Evolutionary conservation across 2,113 vertebrate species (phyloP).

Genomic region (Laticauda colubrina): DNA sequence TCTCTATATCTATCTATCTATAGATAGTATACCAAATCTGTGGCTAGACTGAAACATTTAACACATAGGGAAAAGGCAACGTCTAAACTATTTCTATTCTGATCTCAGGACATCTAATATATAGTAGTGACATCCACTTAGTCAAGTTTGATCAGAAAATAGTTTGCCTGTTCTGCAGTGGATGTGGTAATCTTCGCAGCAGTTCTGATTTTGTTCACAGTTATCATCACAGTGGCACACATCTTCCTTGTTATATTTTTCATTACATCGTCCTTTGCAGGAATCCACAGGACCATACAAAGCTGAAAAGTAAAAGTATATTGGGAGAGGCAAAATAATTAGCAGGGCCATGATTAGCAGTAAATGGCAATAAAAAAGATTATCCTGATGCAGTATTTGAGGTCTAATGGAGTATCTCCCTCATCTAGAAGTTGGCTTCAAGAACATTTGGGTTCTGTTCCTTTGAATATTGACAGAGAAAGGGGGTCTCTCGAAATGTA

Average conservation of each 20-base stretch:
- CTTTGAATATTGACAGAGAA: background rate
- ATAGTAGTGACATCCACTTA: background rate
- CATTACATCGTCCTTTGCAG: slow-evolving; percentile 77
- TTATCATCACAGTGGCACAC: slow-evolving; percentile 77
- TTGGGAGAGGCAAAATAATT: background rate
- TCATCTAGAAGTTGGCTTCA: background rate
- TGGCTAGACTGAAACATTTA: background rate
- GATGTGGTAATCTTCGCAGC: slow-evolving; percentile 72
- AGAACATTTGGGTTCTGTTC: background rate
- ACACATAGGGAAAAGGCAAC: background rate
- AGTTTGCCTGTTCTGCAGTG: slow-evolving; percentile 65
- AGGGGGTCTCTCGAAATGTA: background rate
- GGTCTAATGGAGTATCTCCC: background rate
- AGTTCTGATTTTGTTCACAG: slow-evolving; percentile 66
- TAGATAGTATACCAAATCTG: background rate
- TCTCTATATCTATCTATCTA: too few relatives aligned
- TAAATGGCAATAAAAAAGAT: background rate
- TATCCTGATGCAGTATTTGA: background rate
- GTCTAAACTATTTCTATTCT: background rate
- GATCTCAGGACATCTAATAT: background rate
- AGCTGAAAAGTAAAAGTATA: slow-evolving; percentile 34
- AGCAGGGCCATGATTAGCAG: background rate
- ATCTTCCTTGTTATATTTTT: slow-evolving; percentile 70
- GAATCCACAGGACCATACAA: slow-evolving; percentile 63
- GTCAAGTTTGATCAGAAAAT: background rate